Evolutionary conservation across 2,113 vertebrate species (phyloP), one percentile per base, ranked within the genome.

Genomic region (Platichthys flesus): DNA sequence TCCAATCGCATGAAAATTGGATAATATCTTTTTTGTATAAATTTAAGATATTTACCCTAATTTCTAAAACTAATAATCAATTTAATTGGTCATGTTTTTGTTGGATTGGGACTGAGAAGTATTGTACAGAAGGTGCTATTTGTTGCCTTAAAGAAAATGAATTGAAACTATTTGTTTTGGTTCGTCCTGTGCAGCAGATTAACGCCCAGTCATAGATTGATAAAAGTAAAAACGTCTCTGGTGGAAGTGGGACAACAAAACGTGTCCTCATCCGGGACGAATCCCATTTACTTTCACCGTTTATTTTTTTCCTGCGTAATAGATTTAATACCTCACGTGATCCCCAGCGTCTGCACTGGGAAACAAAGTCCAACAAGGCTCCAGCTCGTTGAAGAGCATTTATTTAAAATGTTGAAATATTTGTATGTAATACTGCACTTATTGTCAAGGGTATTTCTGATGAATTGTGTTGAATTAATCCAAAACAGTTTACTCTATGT

Each of bases 201-300:
- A 37, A 72, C 59, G 71, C 63, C 58, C 66, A 42, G 52, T 10
- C 59, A 52, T 71, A 66, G 67, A 69, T 58, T 52, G 78, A 78
- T 64, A 28, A n/a, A 69, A 63, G 79, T 42, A 13, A 13, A 31
- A 42, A 42, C 40, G 10, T 79, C 82, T 85, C 78, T 76, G 60
- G 61, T 76, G 76, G 83, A 78, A 78, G 77, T 55, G 82, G 28
- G 76, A 74, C 67, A 64, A 4, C 18, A 7, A 16, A 51, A 51
- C 47, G 14, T 71, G 83, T 76, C 18, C 31, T 7, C 6, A 7
- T 31, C 31, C 31, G 31, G 86, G 66, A 69, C 62, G 63, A 86
- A 91, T 92, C 88, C 81, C 75, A 89, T 92, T 89, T 85, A 72
- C 82, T 76, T 67, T 67, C 87, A 83, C 67, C 86, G 47, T 73